Conservation (phyloP, 2,888 invertebrate species). For the Adineta ricciae region DNA sequence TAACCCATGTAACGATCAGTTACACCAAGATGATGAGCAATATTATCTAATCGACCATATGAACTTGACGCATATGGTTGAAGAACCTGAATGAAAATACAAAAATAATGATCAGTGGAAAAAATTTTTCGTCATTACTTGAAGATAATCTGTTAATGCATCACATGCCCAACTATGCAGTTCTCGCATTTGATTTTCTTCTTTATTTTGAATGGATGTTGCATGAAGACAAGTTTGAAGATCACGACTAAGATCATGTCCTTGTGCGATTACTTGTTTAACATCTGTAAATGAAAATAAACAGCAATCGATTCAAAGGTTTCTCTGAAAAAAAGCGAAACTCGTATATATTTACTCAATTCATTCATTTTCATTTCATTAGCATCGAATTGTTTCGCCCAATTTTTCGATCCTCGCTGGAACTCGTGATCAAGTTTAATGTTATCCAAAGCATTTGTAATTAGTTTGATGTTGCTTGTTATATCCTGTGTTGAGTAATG, state of each 20-base stretch:
- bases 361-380: constrained; percentile 35
- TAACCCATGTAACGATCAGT: constrained; percentile 49
- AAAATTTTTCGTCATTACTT: constrained; percentile 37
- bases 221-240: not conserved
- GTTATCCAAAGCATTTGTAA: constrained; percentile 43
- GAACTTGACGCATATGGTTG: constrained; percentile 41
- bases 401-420: constrained; percentile 39
- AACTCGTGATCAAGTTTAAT: constrained; percentile 43
- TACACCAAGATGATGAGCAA: constrained; percentile 48
- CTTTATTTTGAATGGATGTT: not conserved
- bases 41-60: constrained; percentile 44
- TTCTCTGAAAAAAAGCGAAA: no score
- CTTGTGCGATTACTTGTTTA: not conserved
- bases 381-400: constrained; percentile 38
- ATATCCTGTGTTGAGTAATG: constrained; percentile 46
- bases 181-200: constrained; percentile 37
- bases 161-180: constrained; percentile 43
- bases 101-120: not conserved
- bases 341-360: constrained; percentile 22
- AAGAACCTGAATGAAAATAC: constrained; percentile 38
- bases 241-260: not conserved
- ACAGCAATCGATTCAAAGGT: not conserved
- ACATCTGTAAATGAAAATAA: not conserved
- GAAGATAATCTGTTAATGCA: constrained; percentile 38
- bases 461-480: constrained; percentile 40